Conservation (phyloP, 2,113 vertebrate genomes). For the Cepphus grylle region DNA sequence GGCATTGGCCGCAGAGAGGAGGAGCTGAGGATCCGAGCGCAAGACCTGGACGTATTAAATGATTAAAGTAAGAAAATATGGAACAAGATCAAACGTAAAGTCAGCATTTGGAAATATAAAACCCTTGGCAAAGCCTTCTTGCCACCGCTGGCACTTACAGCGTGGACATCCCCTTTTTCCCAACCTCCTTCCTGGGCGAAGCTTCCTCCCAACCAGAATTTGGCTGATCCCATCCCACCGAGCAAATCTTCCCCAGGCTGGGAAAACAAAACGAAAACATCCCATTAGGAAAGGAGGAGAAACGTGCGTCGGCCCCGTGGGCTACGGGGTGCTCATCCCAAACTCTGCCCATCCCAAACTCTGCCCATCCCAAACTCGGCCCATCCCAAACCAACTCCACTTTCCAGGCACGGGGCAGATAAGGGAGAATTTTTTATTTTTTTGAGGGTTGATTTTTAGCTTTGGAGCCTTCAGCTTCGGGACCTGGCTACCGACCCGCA, state of each 20-base stretch:
- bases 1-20: background rate
- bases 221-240: background rate
- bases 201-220: background rate
- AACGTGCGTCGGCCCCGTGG: background rate
- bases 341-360: background rate
- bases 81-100: background rate
- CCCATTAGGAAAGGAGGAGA: background rate
- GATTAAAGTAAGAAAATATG: background rate
- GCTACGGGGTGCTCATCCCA: background rate
- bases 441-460: background rate
- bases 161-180: no score
- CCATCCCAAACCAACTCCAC: background rate
- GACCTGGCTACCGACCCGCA: background rate
- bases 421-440: background rate
- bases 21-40: accelerated
- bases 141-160: background rate
- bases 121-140: background rate
- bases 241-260: background rate
- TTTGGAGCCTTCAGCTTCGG: background rate
- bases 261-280: background rate
- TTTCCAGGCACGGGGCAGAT: background rate
- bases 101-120: background rate
- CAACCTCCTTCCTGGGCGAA: background rate
- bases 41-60: background rate
- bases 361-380: background rate